Conservation (phyloP, 2,888 invertebrate species). For the Helicoverpa assulta region DNA sequence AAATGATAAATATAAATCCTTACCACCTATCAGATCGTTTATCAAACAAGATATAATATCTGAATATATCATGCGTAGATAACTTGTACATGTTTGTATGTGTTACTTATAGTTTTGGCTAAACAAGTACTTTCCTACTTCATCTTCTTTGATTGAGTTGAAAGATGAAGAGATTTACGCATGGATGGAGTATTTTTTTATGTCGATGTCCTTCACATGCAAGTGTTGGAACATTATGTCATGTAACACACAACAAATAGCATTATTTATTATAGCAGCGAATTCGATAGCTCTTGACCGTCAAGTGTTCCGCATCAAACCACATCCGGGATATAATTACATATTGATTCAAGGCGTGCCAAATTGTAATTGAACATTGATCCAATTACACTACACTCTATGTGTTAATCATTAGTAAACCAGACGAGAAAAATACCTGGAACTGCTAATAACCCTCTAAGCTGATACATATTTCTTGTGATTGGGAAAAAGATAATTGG, state of each 20-base stretch:
- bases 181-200: not conserved
- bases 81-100: not conserved
- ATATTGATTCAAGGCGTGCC: slow-evolving; percentile 50
- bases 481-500: too few species aligned
- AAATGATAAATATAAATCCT: slow-evolving; percentile 3
- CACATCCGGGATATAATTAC: slow-evolving; percentile 49
- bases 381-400: slow-evolving; percentile 28
- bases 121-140: too few species aligned
- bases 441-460: not conserved
- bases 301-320: slow-evolving; percentile 45
- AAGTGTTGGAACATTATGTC: slow-evolving; percentile 8
- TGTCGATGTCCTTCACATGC: not conserved
- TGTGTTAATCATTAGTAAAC: not conserved
- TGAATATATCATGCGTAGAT: not conserved
- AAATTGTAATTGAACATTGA: slow-evolving; percentile 50
- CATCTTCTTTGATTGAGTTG: too few species aligned
- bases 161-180: not conserved
- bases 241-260: slow-evolving; percentile 8
- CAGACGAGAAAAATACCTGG: not conserved
- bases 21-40: slow-evolving; percentile 6
- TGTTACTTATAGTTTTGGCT: not conserved
- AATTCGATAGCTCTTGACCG: slow-evolving; percentile 41
- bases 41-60: not conserved
- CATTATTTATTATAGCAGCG: slow-evolving; percentile 7
- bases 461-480: not conserved